Evolutionary conservation across 2,888 invertebrate genomes (phyloP).

Genomic region (Tolmerus cingulatus): DNA sequence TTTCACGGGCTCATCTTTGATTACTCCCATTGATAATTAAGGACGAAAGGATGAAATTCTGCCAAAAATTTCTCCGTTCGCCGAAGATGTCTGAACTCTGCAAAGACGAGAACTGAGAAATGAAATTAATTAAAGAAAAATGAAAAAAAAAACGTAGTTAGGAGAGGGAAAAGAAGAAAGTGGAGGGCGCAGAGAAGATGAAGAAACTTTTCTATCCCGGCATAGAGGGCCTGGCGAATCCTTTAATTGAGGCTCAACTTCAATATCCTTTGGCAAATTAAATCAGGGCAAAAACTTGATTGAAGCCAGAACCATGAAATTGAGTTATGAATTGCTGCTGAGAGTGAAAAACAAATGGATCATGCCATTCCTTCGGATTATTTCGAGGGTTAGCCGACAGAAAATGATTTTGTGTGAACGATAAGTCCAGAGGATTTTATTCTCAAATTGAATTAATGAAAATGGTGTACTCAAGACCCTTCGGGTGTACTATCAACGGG

Average conservation of each 20-base stretch:
- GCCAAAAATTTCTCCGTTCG: not conserved
- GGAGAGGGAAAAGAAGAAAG: not conserved
- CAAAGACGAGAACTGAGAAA: not conserved
- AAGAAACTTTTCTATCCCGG: not conserved
- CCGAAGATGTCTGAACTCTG: not conserved
- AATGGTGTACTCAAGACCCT: not conserved
- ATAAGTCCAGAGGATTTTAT: not conserved
- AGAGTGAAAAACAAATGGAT: slow-evolving; percentile 4
- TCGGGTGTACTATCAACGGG: not conserved
- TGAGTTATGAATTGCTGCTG: slow-evolving; percentile 27
- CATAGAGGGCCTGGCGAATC: not conserved
- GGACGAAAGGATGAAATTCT: not conserved
- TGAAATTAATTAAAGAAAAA: slow-evolving; percentile 6
- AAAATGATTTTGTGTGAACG: not conserved
- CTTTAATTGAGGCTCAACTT: slow-evolving; percentile 21
- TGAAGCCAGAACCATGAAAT: slow-evolving; percentile 18
- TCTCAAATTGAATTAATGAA: not conserved
- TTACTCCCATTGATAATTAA: slow-evolving; percentile 24
- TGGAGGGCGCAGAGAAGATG: not conserved
- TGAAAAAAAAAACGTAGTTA: not conserved
- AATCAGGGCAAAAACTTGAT: slow-evolving; percentile 33
- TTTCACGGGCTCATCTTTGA: not conserved
- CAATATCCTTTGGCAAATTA: slow-evolving; percentile 18
- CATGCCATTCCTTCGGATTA: not conserved
- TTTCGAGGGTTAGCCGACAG: not conserved